These are phyloP conservation scores for Phthorimaea operculella DNA, from an alignment of 1,140 invertebrate genomes.

Conservation along the genomic window DNA sequence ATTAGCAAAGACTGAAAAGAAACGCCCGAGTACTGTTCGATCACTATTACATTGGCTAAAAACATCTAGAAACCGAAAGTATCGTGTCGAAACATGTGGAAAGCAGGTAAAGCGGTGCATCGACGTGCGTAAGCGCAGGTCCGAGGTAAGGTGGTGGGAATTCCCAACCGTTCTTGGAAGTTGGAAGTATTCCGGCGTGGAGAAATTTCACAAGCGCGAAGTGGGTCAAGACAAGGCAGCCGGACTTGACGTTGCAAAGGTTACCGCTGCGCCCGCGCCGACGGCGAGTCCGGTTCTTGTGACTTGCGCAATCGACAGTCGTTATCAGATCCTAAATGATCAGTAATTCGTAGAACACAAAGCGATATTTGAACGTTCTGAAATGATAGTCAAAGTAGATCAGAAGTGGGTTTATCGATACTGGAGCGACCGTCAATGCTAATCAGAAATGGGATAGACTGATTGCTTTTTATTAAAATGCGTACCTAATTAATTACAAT, in stretches of 20 bases:
- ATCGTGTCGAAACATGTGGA: background rate
- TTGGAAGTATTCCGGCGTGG: constrained; percentile 33
- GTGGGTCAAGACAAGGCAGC: constrained; percentile 55
- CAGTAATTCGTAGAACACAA: constrained; percentile 44
- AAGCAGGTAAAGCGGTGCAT: constrained; percentile 28
- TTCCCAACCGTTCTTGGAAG: constrained; percentile 53
- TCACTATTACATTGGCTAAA: too few relatives aligned
- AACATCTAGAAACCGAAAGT: background rate
- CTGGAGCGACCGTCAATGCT: too few relatives aligned
- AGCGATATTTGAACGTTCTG: too few relatives aligned
- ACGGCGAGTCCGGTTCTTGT: constrained; percentile 40
- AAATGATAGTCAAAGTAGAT: too few relatives aligned
- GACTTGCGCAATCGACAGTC: constrained; percentile 56
- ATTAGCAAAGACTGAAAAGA: too few relatives aligned
- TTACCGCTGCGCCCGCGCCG: constrained; percentile 40
- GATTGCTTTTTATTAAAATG: too few relatives aligned
- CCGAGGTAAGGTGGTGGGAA: constrained; percentile 33
- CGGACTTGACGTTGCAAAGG: constrained; percentile 62
- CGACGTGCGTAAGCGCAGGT: constrained; percentile 10
- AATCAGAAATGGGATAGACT: too few relatives aligned
- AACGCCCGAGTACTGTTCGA: too few relatives aligned
- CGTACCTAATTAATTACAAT: too few relatives aligned
- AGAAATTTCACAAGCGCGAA: constrained; percentile 64
- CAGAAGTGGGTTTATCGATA: too few relatives aligned
- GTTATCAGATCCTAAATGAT: constrained; percentile 61